A percentile compares a stretch with the other conserved stretches of the same genome.
These are phyloP conservation scores for Kryphioiulus occultus DNA, from an alignment of 2,888 invertebrate genomes.

Conservation along the genomic window DNA sequence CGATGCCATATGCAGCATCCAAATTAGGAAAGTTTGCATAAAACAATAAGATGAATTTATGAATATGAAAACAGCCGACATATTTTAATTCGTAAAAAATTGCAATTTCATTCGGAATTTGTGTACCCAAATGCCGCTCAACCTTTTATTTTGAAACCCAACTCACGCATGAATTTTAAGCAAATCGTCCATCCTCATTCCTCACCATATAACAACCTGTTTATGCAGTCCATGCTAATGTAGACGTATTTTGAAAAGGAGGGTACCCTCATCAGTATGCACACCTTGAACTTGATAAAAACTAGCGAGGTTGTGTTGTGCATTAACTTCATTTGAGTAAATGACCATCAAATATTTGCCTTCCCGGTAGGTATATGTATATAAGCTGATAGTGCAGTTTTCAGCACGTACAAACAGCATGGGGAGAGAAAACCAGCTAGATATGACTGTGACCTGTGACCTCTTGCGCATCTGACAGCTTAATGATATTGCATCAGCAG, in stretches of 20 bases:
- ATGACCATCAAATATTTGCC: conserved; percentile 3
- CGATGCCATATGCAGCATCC: too few species aligned
- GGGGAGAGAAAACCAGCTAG: not conserved
- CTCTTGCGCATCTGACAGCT: not conserved
- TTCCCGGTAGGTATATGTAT: not conserved
- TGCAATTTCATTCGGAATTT: not conserved
- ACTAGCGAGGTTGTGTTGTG: not conserved
- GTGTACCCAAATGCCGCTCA: not conserved
- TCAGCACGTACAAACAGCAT: not conserved
- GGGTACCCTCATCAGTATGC: conserved; percentile 10
- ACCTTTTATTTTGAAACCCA: not conserved
- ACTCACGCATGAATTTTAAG: not conserved
- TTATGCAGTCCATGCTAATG: not conserved
- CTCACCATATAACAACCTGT: not conserved
- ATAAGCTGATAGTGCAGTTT: not conserved
- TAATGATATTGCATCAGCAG: not conserved
- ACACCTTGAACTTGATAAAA: conserved; percentile 36
- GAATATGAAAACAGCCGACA: not conserved
- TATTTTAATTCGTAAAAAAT: not conserved
- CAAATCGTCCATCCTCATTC: conserved; percentile 35
- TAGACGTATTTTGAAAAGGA: not conserved
- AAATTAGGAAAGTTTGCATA: too few species aligned
- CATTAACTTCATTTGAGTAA: conserved; percentile 11
- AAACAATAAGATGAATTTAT: not conserved
- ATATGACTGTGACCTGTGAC: not conserved